Base-by-base conservation (phyloP, 2,113 vertebrate species). In the Tylochromis polylepis region DNA sequence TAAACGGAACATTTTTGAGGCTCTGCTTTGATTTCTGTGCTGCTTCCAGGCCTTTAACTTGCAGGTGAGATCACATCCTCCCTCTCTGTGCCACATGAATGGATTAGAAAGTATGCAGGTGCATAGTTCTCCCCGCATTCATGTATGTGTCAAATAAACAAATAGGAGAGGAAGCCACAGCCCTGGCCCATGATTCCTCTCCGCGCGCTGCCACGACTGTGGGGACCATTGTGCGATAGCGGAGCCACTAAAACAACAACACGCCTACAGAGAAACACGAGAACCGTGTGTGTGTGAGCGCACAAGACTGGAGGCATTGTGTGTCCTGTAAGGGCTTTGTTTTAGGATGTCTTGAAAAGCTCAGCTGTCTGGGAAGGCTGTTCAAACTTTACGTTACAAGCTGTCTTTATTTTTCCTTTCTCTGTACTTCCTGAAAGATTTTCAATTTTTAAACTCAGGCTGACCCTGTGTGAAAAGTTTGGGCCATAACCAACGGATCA, bases 231-330 rank as follows among this genome's bases (percentile, higher is more conserved):
- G 93, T 96, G 43, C 85, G 29, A 59, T 70, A 87, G 53, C 62
- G 59, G 84, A 75, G 53, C 22, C 83, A 24, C 89, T 92, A 92
- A 93, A 92, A 91, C 92, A 95, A 94, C 94, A 91, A 79, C 81
- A 70, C 90, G 89, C 94, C 95, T 83, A 89, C 93, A 87, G 77
- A 89, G 87, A 89, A 93, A 91, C 91, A 60, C 51, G 65, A 83
- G 79, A 88, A 27, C n/a, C 57, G 89, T 83, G 82, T 49, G 72
- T 3, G 27, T 67, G 34, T 65, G 87, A 85, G 89, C 88, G 75
- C 86, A 78, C 79, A 53, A 83, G 93, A 90, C 79, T 84, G 16
- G 20, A 88, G 78, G 56, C 89, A 82, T 92, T 90, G 87, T 87
- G 22, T 36, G 70, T 85, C 78, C 51, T 75, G 43, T 67, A n/a